Evolutionary conservation across 2,113 vertebrate genomes (phyloP), one percentile per base, ranked within the genome.

Genomic region (Smithornis capensis): DNA sequence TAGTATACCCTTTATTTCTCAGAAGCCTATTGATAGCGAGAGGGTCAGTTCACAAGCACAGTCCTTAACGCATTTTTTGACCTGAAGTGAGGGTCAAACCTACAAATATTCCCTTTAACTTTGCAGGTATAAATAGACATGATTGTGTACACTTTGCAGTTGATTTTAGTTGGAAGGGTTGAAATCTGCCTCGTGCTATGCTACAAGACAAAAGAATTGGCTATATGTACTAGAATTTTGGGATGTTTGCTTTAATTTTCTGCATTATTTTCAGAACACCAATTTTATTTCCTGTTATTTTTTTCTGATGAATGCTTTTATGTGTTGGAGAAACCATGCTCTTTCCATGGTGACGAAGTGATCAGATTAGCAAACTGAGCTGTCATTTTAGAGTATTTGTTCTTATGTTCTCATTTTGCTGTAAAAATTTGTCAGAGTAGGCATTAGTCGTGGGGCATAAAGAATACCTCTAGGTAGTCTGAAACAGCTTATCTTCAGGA

Each of bases 1-100:
- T 94, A 92, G 80, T 95, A 95, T 95, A 88, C 56, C 83, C 75
- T 69, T 77, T 85, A 90, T 87, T 94, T 84, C 93, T 84, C 50
- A 0, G 49, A 52, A 69, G 40, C 35, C 90, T 77, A 77, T 80
- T 95, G 91, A 74, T 62, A 93, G 92, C 29, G 38, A 76, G 94
- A 91, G 85, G 75, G 78, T 83, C 81, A 38, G 64, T 71, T 60
- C 65, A 60, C 64, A 57, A 14, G 83, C 47, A 8, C 7, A 33
- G 37, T 92, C 47, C 68, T 49, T n/a, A 35, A 42, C 42, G 79
- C 23, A 37, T 94, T 82, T 92, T 81, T 42, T 81, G 57, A 79
- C 83, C 87, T 92, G 78, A 93, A 93, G 49, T 12, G 37, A 94
- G 92, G 52, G 83, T 76, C 57, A 47, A 55, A 68, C 37, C 80